phyloP scores from a whole-genome alignment of 2,113 vertebrate species.

The Chamaetylas fuelleborni region DNA sequence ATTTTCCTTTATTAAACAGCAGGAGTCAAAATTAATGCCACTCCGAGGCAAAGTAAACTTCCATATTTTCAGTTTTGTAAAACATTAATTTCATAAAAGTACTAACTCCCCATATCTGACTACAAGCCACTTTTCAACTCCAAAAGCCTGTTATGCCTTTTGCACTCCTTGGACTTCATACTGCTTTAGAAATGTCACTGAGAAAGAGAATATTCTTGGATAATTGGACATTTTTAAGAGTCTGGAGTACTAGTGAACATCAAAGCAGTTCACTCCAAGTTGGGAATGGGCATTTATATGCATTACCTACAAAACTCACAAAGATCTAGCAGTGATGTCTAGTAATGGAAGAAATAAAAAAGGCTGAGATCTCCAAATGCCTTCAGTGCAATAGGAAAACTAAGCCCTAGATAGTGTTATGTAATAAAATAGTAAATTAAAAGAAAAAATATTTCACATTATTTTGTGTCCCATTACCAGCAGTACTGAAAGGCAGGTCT shows the following conservation, averaged over 20 bases:
- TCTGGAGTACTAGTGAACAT: neutral
- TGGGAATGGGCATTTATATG: neutral
- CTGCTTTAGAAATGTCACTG: neutral
- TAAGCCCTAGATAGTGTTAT: neutral
- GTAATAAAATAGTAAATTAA: neutral
- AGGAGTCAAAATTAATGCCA: neutral
- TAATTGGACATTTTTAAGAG: neutral
- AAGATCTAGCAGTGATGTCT: neutral
- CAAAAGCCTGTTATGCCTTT: neutral
- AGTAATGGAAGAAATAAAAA: neutral
- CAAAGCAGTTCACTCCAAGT: neutral
- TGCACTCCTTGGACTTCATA: neutral
- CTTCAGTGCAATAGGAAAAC: neutral
- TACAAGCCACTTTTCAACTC: neutral
- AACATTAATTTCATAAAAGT: constrained; percentile 43
- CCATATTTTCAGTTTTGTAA: neutral
- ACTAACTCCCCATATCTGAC: accelerated
- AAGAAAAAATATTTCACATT: neutral
- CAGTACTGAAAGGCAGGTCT: neutral
- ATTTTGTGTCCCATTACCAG: neutral
- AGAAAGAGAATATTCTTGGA: neutral
- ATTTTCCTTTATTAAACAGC: neutral
- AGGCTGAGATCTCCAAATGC: neutral
- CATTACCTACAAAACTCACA: neutral
- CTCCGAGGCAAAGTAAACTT: neutral